Evolutionary conservation across 2,797 vertebrate species (phyloP).

Genomic region (Ispidina lecontei): DNA sequence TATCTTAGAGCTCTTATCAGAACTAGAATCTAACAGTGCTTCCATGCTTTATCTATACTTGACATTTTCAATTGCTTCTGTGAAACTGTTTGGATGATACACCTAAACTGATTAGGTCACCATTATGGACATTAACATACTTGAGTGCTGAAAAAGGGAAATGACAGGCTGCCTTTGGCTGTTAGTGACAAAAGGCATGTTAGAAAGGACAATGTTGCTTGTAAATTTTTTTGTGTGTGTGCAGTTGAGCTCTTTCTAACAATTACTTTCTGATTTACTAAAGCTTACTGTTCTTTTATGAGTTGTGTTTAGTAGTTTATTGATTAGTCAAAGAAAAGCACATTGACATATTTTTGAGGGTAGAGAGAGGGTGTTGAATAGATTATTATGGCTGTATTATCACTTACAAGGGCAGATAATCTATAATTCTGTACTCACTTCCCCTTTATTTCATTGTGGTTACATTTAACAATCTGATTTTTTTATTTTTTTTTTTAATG

Average conservation of each 20-base stretch:
- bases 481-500: neutral
- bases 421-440: neutral
- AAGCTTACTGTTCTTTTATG: neutral
- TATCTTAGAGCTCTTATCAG: neutral
- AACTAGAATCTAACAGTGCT: neutral
- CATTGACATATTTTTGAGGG: neutral
- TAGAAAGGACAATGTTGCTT: conserved; percentile 49
- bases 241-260: neutral
- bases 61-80: conserved; percentile 9
- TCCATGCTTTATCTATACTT: neutral
- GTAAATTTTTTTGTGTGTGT: neutral
- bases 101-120: conserved; percentile 57
- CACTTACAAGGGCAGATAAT: neutral
- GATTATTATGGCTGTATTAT: neutral
- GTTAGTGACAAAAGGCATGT: conserved; percentile 60
- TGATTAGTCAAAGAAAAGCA: conserved; percentile 6
- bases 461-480: neutral
- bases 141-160: conserved; percentile 51
- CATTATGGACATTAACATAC: conserved; percentile 58
- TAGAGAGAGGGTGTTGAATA: neutral
- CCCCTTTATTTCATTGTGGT: neutral
- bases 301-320: conserved; percentile 48
- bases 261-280: conserved; percentile 34
- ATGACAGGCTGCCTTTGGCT: conserved; percentile 9
- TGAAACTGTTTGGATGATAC: conserved; percentile 35